Percentiles rank a stretch among this genome's conserved stretches.
These are phyloP conservation scores for Geotrupes spiniger DNA, from an alignment of 2,888 invertebrate genomes.

Conservation along the genomic window DNA sequence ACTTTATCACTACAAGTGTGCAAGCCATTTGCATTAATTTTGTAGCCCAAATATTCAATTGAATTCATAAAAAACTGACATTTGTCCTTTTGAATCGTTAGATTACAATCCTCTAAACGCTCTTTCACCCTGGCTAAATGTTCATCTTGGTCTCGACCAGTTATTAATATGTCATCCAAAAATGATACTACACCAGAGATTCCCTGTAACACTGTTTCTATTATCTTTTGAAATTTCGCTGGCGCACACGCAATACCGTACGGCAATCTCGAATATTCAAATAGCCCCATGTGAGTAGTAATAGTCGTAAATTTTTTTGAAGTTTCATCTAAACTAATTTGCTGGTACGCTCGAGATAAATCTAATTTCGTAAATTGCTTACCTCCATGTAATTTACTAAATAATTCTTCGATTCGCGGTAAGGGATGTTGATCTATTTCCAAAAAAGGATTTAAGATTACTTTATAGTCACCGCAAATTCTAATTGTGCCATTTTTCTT, in stretches of 20 bases:
- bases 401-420: constrained; percentile 28
- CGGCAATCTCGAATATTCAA: constrained; percentile 30
- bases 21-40: background rate
- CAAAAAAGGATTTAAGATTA: constrained; percentile 27
- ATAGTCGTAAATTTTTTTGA: constrained; percentile 25
- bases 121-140: constrained; percentile 3
- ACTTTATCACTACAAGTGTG: background rate
- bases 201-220: constrained; percentile 27
- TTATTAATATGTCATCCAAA: constrained; percentile 15
- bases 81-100: constrained; percentile 18
- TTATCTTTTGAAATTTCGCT: constrained; percentile 36
- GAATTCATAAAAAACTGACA: background rate
- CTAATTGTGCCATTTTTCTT: constrained; percentile 24
- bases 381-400: constrained; percentile 24
- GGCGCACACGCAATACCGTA: constrained; percentile 35
- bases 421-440: constrained; percentile 30
- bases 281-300: constrained; percentile 32
- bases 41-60: constrained; percentile 15
- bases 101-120: constrained; percentile 17
- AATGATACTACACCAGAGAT: background rate
- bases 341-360: constrained; percentile 23
- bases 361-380: constrained; percentile 25
- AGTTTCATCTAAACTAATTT: constrained; percentile 14
- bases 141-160: constrained; percentile 5
- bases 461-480: constrained; percentile 28